These are phyloP conservation scores for Parauchenoglanis ngamensis DNA, from an alignment of 2,797 vertebrate genomes.

Conservation along the genomic window DNA sequence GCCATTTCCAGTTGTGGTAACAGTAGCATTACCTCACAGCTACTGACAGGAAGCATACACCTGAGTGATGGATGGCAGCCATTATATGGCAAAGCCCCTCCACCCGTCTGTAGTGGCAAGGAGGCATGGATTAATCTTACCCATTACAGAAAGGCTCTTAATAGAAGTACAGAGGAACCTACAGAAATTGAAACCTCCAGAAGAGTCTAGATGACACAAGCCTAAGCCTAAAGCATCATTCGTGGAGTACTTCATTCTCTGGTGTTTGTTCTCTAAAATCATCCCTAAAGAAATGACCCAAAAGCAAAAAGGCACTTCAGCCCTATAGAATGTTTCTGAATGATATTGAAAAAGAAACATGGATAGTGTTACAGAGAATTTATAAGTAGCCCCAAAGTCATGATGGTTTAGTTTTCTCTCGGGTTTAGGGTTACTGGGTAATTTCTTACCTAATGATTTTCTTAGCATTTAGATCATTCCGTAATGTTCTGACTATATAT, in stretches of 20 bases:
- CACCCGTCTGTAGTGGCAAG: constrained; percentile 46
- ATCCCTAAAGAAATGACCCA: constrained; percentile 19
- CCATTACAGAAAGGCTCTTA: constrained; percentile 55
- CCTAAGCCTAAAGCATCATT: constrained; percentile 29
- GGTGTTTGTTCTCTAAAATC: constrained; percentile 9
- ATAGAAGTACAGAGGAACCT: constrained; percentile 48
- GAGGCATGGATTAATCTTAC: constrained; percentile 58
- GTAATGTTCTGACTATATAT: background rate
- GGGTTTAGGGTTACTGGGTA: background rate
- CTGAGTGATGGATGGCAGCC: constrained; percentile 59
- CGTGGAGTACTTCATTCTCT: background rate
- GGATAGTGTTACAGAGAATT: background rate
- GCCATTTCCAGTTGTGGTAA: constrained; percentile 49
- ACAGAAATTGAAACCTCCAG: constrained; percentile 44
- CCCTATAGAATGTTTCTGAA: constrained; percentile 9
- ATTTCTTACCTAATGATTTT: background rate
- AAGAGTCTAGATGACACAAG: constrained; percentile 34
- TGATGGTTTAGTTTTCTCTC: background rate
- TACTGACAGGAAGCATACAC: constrained; percentile 55
- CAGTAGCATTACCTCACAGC: constrained; percentile 52
- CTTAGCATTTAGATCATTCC: too few relatives aligned
- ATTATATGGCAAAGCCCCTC: constrained; percentile 55
- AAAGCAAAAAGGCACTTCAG: constrained; percentile 18
- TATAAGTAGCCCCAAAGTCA: background rate
- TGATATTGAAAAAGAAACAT: background rate